Conservation (phyloP, 2,888 invertebrate species). For the Ormyrus thymus region DNA sequence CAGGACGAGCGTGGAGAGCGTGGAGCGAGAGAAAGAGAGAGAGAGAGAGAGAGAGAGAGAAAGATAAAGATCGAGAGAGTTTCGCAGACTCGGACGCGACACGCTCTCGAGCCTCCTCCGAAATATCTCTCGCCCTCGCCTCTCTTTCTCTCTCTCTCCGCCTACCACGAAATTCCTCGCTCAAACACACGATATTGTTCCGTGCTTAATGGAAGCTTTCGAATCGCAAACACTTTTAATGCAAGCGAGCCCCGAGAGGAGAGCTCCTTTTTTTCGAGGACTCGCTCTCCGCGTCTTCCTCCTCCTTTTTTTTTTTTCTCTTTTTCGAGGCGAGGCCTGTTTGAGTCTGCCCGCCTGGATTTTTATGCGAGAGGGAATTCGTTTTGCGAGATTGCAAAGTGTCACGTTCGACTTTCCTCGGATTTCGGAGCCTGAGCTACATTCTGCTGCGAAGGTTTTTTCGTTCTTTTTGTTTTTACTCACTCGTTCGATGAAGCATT, state of each 20-base stretch:
- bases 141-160: constrained; percentile 9
- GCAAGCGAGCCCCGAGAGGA: neutral
- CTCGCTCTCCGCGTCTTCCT: constrained; percentile 11
- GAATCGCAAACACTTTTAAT: constrained; percentile 54
- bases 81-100: constrained; percentile 39
- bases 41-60: constrained; percentile 29
- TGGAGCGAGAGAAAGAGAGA: constrained; percentile 50
- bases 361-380: constrained; percentile 13
- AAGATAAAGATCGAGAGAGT: constrained; percentile 43
- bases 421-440: too few species aligned
- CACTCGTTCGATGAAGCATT: too few species aligned
- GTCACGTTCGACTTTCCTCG: neutral
- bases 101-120: constrained; percentile 38
- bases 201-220: constrained; percentile 51
- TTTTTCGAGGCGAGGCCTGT: constrained; percentile 18
- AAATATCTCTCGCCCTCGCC: constrained; percentile 48
- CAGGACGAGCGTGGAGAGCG: constrained; percentile 15
- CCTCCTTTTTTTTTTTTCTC: constrained; percentile 7
- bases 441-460: too few species aligned
- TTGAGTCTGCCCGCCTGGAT: constrained; percentile 9
- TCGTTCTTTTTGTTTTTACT: too few species aligned
- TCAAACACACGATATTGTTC: constrained; percentile 36
- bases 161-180: constrained; percentile 33
- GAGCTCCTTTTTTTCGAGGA: constrained; percentile 24
- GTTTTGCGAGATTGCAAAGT: constrained; percentile 1